Evolutionary conservation across 2,888 invertebrate species (phyloP), one percentile per base, ranked within the genome.

Genomic region (Epirrita christyi): DNA sequence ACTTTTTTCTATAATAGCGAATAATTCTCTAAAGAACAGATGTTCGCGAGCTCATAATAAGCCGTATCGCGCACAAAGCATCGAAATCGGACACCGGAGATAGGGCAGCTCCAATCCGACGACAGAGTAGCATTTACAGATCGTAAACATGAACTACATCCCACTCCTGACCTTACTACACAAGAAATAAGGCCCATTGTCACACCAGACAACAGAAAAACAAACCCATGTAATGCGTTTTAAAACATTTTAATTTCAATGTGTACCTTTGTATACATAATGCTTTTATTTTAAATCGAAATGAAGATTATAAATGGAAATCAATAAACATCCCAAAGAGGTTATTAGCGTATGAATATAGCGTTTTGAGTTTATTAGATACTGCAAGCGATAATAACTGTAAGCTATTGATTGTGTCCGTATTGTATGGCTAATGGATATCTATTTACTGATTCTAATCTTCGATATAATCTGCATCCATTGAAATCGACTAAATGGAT

Each of bases 71-170:
- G 83, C 77, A 90, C 89, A 92, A 92, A 88, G 87, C 83, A 84
- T 85, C 83, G 92, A 86, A 88, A 92, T 90, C 86, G 81, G 89
- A 92, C 90, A 92, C 92, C 89, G 86, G 84, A 85, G 90, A 89
- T 88, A 88, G 88, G 86, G 86, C 85, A 86, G 80, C 77, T 73
- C 81, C 79, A 82, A 83, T 81, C 78, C 73, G 70, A 68, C 71
- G 67, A 79, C 88, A 84, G 82, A 80, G 71, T 80, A 72, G 83
- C 75, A 55, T 67, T 71, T 80, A 70, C 80, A 59, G 65, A 56
- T 63, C 51, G 50, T 59, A 75, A 78, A 78, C 61, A 63, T 61
- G 72, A 65, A 57, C 66, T 64, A 49, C 73, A 72, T 61, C 37
- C 69, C 9, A 83, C 59, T 79, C 46, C 73, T 45, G 56, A 72